Base-by-base conservation (phyloP, 1,140 invertebrate genomes). In the Andrena cerasifolii region DNA sequence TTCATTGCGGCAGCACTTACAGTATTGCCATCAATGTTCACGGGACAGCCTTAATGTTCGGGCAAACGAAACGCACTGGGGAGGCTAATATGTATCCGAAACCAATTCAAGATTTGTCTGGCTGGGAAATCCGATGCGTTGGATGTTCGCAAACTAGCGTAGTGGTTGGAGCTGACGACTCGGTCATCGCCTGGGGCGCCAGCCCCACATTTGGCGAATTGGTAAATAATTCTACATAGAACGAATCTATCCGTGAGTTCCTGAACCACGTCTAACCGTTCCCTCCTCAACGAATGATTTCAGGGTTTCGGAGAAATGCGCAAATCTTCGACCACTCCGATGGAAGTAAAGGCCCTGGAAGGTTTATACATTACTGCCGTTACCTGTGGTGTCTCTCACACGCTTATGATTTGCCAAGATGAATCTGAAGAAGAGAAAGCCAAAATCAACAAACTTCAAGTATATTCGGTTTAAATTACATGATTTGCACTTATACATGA, bases 81-180 rank as follows among this genome's bases (percentile, higher is more conserved):
- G 98, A 99, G 89, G 98, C 98, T 1, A 98, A 98, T 83, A 99
- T 99, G 98, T 99, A 99, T 90, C 98, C 98, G 0, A 99, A 99
- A 91, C 97, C 97, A 6, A 96, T 99, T 3, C 97, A 97, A 85
- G 98, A 99, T 93, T 92, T 99, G 1, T 95, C 95, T 81, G 97
- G 98, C 0, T 99, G 98, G 98, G 96, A 96, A 78, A 96, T 99
- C 16, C 94, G 96, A 66, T 95, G 95, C 82, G 94, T 98, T 43
- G 97, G 95, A 4, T 96, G 96, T 67, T 95, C 95, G 31, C 94
- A 95, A 81, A 97, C 96, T 1, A 97, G 96, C 56, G 96, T 98
- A 65, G 95, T 98, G 40, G 95, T 98, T 47, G 95, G 97, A 10
- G 98, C 98, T 2, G 98, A 99, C 89, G 97, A 98, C 49, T 96